phyloP scores from a whole-genome alignment of 2,888 invertebrate genomes.

The Stegana nigrithorax region DNA sequence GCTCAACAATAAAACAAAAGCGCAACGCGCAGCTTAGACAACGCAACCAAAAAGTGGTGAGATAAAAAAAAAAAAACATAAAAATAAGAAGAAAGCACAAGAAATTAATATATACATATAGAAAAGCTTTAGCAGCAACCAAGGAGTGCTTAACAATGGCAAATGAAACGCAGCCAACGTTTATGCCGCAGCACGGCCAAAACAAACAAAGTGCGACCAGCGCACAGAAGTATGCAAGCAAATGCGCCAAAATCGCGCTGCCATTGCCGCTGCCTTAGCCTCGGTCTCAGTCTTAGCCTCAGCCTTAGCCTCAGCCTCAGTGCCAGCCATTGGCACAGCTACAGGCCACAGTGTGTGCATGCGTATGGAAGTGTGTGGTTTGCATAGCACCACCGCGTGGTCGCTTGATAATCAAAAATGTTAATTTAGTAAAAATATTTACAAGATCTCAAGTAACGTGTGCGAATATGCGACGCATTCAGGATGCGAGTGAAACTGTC shows the following conservation, averaged over 20 bases:
- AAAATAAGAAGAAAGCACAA: neutral
- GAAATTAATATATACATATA: neutral
- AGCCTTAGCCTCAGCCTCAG: too few relatives aligned
- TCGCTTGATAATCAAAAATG: conserved; percentile 50
- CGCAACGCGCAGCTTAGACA: neutral
- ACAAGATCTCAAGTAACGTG: conserved; percentile 37
- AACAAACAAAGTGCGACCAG: neutral
- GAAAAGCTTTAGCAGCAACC: neutral
- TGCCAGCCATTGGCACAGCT: too few relatives aligned
- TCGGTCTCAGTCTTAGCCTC: too few relatives aligned
- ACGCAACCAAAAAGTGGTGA: neutral
- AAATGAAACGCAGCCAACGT: neutral
- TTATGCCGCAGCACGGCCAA: too few relatives aligned
- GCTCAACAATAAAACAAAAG: neutral
- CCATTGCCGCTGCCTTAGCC: too few relatives aligned
- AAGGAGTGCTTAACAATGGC: neutral
- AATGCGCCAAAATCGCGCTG: neutral
- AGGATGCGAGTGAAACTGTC: neutral
- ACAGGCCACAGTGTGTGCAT: conserved; percentile 4
- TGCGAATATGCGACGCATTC: neutral
- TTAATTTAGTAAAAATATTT: conserved; percentile 41
- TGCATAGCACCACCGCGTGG: conserved; percentile 17
- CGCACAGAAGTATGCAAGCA: neutral
- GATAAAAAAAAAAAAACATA: neutral
- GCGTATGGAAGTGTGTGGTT: conserved; percentile 8